These are phyloP conservation scores for Penaeus vannamei DNA, from an alignment of 1,140 invertebrate species.

Conservation along the genomic window DNA sequence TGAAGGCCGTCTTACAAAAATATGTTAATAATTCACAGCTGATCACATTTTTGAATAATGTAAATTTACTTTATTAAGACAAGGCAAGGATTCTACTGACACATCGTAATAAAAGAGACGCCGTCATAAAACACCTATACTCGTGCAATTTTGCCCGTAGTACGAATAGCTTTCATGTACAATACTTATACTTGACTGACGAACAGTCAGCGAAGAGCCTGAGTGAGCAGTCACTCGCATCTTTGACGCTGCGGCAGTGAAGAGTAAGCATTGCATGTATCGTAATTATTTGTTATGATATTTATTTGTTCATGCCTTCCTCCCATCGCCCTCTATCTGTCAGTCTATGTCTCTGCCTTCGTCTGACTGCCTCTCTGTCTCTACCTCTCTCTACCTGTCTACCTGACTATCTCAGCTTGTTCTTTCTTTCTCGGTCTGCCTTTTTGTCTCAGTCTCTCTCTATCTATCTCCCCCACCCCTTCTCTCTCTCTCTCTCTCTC, in stretches of 20 bases:
- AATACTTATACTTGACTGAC: slow-evolving; percentile 5
- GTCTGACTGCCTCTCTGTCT: background rate
- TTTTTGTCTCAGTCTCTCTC: no score
- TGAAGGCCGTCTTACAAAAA: slow-evolving; percentile 24
- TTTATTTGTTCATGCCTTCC: background rate
- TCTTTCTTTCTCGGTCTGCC: background rate
- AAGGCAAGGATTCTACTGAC: background rate
- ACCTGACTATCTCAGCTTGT: background rate
- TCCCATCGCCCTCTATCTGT: background rate
- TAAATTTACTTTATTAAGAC: background rate
- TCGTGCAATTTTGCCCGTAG: background rate
- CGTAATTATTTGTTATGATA: slow-evolving; percentile 33
- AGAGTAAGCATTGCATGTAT: slow-evolving; percentile 36
- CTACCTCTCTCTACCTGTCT: background rate
- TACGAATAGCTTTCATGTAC: background rate
- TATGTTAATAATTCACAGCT: background rate
- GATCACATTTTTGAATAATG: background rate
- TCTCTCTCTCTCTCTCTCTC: no score
- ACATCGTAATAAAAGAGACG: background rate
- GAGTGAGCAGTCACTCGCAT: slow-evolving; percentile 22
- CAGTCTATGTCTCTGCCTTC: background rate
- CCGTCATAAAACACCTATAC: background rate
- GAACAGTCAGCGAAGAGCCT: slow-evolving; percentile 12
- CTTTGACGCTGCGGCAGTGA: slow-evolving; percentile 3
- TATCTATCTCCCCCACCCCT: no score